Conservation (phyloP, 2,113 vertebrate species). For the Amazona vittata region DNA sequence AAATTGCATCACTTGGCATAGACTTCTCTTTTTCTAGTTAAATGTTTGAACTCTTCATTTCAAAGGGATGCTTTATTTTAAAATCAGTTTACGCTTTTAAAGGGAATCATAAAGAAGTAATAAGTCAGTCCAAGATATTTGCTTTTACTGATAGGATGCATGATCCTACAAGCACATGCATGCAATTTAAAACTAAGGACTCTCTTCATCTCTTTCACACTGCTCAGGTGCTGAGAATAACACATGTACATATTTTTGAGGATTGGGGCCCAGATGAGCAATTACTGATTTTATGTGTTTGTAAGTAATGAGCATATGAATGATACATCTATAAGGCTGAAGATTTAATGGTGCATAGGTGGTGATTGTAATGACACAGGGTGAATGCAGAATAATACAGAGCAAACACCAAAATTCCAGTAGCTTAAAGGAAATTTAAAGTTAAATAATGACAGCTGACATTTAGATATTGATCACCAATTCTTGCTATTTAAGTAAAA, state of each 20-base stretch:
- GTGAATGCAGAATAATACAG: background rate
- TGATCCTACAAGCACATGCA: background rate
- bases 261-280: background rate
- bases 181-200: background rate
- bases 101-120: constrained; percentile 19
- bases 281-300: background rate
- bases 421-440: background rate
- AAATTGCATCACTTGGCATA: background rate
- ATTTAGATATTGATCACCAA: background rate
- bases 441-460: background rate
- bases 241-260: background rate
- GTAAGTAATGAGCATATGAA: background rate
- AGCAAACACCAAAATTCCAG: background rate
- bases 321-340: constrained; percentile 5
- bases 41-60: constrained; percentile 38
- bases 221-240: background rate
- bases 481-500: background rate
- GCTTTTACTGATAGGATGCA: background rate
- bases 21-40: constrained; percentile 14
- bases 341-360: background rate
- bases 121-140: background rate
- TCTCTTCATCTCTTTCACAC: background rate
- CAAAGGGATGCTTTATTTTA: background rate
- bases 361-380: background rate
- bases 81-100: constrained; percentile 10